Evolutionary conservation across 2,797 vertebrate species (phyloP).

Genomic region (Meda fulgida): DNA sequence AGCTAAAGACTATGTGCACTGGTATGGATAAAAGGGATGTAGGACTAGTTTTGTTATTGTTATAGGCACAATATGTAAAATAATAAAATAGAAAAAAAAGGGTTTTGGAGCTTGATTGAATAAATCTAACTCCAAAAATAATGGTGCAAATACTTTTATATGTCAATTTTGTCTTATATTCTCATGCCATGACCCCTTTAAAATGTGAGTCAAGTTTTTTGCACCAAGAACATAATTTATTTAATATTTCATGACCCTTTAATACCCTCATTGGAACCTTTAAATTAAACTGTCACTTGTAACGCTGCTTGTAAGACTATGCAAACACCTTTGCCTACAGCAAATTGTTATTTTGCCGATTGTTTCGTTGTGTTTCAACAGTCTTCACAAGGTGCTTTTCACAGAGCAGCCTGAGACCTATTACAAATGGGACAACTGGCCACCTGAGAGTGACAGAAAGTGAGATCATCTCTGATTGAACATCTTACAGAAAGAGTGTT

Average conservation of each 20-base stretch:
- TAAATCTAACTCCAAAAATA: too few relatives aligned
- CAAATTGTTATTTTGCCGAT: background rate
- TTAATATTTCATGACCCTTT: background rate
- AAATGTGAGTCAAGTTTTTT: background rate
- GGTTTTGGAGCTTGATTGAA: background rate
- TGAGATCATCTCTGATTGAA: conserved; percentile 70
- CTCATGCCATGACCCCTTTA: background rate
- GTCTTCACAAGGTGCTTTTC: conserved; percentile 98
- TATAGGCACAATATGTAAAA: background rate
- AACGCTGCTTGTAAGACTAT: background rate
- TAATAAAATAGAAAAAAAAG: too few relatives aligned
- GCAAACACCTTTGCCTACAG: background rate
- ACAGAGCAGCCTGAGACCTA: conserved; percentile 98
- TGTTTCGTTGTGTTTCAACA: conserved; percentile 61
- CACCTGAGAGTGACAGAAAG: conserved; percentile 98
- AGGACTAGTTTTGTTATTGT: background rate
- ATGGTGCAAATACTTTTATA: background rate
- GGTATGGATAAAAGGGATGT: conserved; percentile 73
- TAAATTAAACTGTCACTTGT: background rate
- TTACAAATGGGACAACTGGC: conserved; percentile 99
- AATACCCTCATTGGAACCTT: background rate
- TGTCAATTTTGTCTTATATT: background rate
- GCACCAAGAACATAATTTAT: background rate
- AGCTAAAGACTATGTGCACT: conserved; percentile 96
- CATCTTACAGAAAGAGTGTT: background rate